phyloP scores from a whole-genome alignment of 2,797 vertebrate species.

The Gymnoscopelus microlampas region DNA sequence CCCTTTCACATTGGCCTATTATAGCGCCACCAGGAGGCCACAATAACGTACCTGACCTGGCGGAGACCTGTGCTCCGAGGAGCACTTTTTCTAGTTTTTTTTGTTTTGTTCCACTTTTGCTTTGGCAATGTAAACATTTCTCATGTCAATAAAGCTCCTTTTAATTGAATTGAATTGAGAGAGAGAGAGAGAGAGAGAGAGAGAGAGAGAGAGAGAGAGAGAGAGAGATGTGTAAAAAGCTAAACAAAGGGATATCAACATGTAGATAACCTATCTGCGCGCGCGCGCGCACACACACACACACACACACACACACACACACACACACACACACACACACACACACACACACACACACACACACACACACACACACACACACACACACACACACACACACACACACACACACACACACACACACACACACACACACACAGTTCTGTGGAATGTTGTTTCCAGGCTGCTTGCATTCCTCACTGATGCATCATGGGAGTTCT shows the following conservation, averaged over 20 bases:
- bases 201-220: constrained; percentile 44
- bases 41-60: no score
- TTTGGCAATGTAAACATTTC: not conserved
- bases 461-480: constrained; percentile 67
- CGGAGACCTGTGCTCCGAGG: no score
- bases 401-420: not conserved
- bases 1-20: no score
- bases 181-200: not conserved
- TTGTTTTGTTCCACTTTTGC: no score
- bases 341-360: no score
- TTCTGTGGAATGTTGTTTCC: constrained; percentile 64
- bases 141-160: no score
- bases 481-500: constrained; percentile 59
- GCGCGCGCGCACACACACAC: constrained; percentile 2
- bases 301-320: not conserved
- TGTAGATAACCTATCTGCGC: constrained; percentile 55
- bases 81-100: no score
- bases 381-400: no score
- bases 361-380: no score
- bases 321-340: not conserved
- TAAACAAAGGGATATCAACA: not conserved
- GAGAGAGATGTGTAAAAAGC: constrained; percentile 27
- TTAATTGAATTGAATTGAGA: not conserved
- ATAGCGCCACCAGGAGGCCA: no score
- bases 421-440: no score